Evolutionary conservation across 2,113 vertebrate species (phyloP).

Genomic region (Xiphophorus hellerii): DNA sequence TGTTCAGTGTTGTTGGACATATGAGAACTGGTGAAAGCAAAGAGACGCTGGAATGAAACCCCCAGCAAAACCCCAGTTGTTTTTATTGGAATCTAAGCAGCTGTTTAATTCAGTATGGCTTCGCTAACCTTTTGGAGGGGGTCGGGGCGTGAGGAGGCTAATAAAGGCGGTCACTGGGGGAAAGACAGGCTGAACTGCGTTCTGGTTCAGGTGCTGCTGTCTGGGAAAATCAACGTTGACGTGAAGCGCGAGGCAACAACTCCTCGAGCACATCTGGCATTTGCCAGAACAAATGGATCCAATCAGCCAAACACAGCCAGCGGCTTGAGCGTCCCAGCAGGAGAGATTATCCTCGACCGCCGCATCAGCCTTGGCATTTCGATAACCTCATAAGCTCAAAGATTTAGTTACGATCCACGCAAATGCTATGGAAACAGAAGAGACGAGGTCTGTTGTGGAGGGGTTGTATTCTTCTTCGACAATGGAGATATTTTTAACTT

Average conservation of each 20-base stretch:
- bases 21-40: not conserved
- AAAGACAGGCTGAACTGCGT: not conserved
- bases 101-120: slow-evolving; percentile 18
- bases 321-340: slow-evolving; percentile 29
- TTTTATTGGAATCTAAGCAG: slow-evolving; percentile 16
- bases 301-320: slow-evolving; percentile 49
- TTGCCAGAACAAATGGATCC: slow-evolving; percentile 40
- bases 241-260: slow-evolving; percentile 4
- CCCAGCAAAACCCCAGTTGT: not conserved
- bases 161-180: slow-evolving; percentile 14
- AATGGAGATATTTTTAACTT: not conserved
- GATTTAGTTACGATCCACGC: not conserved
- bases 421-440: slow-evolving; percentile 2
- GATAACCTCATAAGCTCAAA: slow-evolving; percentile 26
- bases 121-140: slow-evolving; percentile 9
- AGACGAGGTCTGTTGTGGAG: not conserved
- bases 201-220: slow-evolving; percentile 8
- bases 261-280: slow-evolving; percentile 39
- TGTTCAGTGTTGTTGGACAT: slow-evolving; percentile 42
- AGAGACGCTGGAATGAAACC: slow-evolving; percentile 13
- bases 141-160: not conserved
- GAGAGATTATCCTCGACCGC: slow-evolving; percentile 24
- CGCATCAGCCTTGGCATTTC: slow-evolving; percentile 32
- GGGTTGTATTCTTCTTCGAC: not conserved
- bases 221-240: slow-evolving; percentile 3